Evolutionary conservation across 2,113 vertebrate species (phyloP).

Genomic region (Holacanthus passer): DNA sequence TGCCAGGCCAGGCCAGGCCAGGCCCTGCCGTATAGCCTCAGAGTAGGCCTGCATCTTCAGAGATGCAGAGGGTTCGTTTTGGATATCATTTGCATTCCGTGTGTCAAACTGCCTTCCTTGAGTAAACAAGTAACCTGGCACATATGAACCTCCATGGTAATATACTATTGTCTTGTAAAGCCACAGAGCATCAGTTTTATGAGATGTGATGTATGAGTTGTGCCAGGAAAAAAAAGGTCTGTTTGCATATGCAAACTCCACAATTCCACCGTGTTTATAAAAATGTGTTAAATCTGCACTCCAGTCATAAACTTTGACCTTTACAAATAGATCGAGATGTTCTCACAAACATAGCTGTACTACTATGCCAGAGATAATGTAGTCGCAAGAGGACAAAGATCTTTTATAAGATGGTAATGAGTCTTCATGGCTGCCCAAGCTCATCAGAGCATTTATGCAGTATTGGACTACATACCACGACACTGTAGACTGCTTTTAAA

Average conservation of each 20-base stretch:
- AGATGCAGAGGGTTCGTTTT: constrained; percentile 36
- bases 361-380: constrained; percentile 34
- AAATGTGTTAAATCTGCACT: background rate
- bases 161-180: background rate
- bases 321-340: background rate
- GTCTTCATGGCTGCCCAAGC: constrained; percentile 56
- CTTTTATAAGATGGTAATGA: constrained; percentile 56
- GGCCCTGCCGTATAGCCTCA: constrained; percentile 42
- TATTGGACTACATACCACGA: constrained; percentile 23
- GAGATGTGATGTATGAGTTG: background rate
- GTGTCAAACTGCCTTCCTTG: constrained; percentile 23
- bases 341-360: background rate
- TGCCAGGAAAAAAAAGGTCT: background rate
- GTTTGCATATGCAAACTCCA: background rate
- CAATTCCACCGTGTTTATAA: background rate
- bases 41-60: constrained; percentile 15
- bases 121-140: constrained; percentile 24
- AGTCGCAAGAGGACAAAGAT: constrained; percentile 50
- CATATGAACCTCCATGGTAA: constrained; percentile 8
- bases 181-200: constrained; percentile 1
- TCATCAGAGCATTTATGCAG: constrained; percentile 51
- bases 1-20: constrained; percentile 32
- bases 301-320: constrained; percentile 20
- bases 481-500: constrained; percentile 30
- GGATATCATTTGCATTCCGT: constrained; percentile 39